Conservation (phyloP, 2,797 vertebrate genomes). For the Xenopus petersii region DNA sequence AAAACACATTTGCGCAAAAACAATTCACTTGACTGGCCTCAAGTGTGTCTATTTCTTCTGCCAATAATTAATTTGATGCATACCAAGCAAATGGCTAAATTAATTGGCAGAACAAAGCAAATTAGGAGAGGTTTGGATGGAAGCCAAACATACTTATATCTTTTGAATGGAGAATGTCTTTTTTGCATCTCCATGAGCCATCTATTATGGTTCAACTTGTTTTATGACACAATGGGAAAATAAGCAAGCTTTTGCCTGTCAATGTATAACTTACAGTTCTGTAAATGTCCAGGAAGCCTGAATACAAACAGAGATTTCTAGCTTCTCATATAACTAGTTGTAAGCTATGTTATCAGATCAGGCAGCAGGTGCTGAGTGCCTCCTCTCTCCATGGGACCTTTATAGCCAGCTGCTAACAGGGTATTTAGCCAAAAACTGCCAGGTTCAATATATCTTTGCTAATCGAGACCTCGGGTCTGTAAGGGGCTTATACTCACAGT, state of each 20-base stretch:
- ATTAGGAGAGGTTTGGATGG: constrained; percentile 50
- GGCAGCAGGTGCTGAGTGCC: constrained; percentile 44
- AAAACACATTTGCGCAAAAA: too few relatives aligned
- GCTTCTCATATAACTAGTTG: background rate
- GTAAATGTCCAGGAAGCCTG: background rate
- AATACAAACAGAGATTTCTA: background rate
- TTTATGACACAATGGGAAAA: background rate
- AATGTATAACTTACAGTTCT: background rate
- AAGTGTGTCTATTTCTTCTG: constrained; percentile 28
- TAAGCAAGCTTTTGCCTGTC: background rate
- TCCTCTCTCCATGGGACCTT: constrained; percentile 41
- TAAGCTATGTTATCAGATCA: constrained; percentile 19
- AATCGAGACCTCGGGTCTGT: constrained; percentile 45
- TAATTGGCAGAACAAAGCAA: constrained; percentile 58
- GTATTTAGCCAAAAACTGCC: constrained; percentile 48
- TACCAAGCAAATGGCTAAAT: constrained; percentile 55
- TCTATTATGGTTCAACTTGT: background rate
- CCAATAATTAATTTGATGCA: constrained; percentile 50
- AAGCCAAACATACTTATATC: constrained; percentile 42
- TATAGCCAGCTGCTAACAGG: constrained; percentile 48
- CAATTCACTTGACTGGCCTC: too few relatives aligned
- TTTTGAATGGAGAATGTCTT: background rate
- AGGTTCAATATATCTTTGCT: constrained; percentile 50
- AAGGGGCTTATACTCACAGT: constrained; percentile 56
- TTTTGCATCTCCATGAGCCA: background rate